A percentile compares a stretch with the other conserved stretches of the same genome.
Conservation (phyloP, 2,888 invertebrate genomes). For the Lasioglossum leucozonium region DNA sequence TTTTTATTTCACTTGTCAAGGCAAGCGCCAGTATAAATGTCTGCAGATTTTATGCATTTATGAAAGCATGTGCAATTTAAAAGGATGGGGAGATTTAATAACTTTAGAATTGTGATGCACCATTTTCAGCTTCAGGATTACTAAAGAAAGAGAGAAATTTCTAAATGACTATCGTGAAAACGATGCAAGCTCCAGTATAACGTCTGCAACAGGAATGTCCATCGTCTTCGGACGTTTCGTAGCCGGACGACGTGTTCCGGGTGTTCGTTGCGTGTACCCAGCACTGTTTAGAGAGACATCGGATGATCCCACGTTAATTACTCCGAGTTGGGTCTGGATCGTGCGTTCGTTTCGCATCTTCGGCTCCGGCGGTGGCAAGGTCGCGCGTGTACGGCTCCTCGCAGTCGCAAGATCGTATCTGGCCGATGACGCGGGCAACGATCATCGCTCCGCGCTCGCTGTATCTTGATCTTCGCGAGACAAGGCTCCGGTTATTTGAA, state of each 20-base stretch:
- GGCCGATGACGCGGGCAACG: slow-evolving; percentile 67
- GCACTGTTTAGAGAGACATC: not conserved
- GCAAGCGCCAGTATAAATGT: too few relatives aligned
- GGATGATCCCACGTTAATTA: slow-evolving; percentile 64
- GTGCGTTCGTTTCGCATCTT: slow-evolving; percentile 45
- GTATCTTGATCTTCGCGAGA: slow-evolving; percentile 59
- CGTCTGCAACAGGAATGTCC: not conserved
- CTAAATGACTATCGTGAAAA: too few relatives aligned
- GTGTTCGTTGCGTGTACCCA: not conserved
- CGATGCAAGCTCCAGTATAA: not conserved
- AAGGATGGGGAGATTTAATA: too few relatives aligned
- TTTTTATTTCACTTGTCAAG: too few relatives aligned
- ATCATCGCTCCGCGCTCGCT: slow-evolving; percentile 58
- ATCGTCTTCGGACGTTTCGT: not conserved
- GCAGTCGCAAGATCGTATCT: slow-evolving; percentile 70
- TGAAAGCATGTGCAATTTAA: too few relatives aligned
- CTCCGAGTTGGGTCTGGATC: slow-evolving; percentile 43
- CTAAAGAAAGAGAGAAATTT: too few relatives aligned
- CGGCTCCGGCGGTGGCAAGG: slow-evolving; percentile 59
- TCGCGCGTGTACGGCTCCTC: slow-evolving; percentile 67
- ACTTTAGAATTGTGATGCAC: too few relatives aligned
- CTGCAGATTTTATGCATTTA: too few relatives aligned
- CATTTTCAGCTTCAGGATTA: too few relatives aligned
- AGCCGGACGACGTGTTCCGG: not conserved
- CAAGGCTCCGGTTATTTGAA: slow-evolving; percentile 53